Evolutionary conservation across 2,113 vertebrate genomes (phyloP).

Genomic region (Tychaedon coryphoeus): DNA sequence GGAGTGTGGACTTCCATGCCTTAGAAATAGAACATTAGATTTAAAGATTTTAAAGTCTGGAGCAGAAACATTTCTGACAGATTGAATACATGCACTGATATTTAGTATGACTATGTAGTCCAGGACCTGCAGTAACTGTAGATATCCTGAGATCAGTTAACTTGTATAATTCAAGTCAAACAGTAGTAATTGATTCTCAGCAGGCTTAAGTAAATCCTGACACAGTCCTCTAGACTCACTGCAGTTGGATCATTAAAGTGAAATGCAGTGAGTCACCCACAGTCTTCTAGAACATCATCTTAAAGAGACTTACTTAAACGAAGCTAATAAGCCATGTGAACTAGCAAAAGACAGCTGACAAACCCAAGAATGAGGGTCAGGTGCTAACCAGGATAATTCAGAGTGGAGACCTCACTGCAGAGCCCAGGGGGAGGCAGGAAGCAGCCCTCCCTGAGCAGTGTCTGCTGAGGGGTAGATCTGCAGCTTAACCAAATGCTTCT

Average conservation of each 20-base stretch:
- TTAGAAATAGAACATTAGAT: background rate
- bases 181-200: background rate
- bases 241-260: background rate
- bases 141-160: background rate
- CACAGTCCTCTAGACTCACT: background rate
- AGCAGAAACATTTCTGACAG: background rate
- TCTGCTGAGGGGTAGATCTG: background rate
- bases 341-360: background rate
- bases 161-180: constrained; percentile 1
- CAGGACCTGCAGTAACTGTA: background rate
- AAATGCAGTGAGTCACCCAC: background rate
- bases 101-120: background rate
- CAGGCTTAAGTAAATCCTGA: constrained; percentile 31
- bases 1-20: background rate
- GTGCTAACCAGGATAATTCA: background rate
- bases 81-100: background rate
- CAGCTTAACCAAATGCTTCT: background rate
- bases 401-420: background rate
- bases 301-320: background rate
- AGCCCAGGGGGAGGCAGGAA: background rate
- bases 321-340: background rate
- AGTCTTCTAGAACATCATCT: background rate
- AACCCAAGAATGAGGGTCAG: background rate
- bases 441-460: background rate
- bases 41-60: constrained; percentile 1